These are phyloP conservation scores for Orthonychiurus folsomi DNA, from an alignment of 2,888 invertebrate species.

Conservation along the genomic window DNA sequence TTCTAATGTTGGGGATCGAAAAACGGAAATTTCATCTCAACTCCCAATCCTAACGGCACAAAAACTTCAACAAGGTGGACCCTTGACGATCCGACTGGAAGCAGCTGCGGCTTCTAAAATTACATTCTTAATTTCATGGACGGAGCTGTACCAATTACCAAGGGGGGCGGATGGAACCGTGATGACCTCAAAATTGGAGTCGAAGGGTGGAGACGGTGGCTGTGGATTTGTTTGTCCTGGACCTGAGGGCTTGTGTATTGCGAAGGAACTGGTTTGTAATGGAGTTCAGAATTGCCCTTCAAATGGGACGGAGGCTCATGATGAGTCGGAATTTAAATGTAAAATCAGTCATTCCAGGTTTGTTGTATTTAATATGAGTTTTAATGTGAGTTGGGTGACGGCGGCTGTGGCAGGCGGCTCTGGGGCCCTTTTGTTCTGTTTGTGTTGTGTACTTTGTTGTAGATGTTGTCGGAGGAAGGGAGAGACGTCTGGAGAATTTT, in stretches of 20 bases:
- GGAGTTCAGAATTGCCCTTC: constrained; percentile 75
- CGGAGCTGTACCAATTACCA: constrained; percentile 75
- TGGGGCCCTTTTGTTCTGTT: constrained; percentile 31
- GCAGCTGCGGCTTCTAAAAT: constrained; percentile 59
- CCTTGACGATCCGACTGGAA: constrained; percentile 32
- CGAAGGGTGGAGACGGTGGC: constrained; percentile 46
- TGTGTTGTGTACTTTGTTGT: constrained; percentile 36
- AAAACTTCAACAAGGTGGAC: constrained; percentile 51
- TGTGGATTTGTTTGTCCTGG: constrained; percentile 82
- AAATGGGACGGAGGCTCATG: constrained; percentile 31
- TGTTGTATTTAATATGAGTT: constrained; percentile 36
- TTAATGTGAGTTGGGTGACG: constrained; percentile 39
- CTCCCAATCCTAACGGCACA: constrained; percentile 70
- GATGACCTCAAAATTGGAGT: constrained; percentile 60
- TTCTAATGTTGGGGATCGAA: constrained; percentile 49
- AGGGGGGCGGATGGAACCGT: constrained; percentile 70
- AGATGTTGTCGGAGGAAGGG: constrained; percentile 32
- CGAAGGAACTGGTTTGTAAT: constrained; percentile 72
- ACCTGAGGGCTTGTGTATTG: constrained; percentile 70
- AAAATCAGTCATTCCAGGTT: constrained; percentile 38
- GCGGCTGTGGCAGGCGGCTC: constrained; percentile 37
- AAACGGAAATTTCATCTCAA: constrained; percentile 55
- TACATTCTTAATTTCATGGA: constrained; percentile 82
- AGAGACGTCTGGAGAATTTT: no score
- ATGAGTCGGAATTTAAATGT: constrained; percentile 37